Percentiles rank a stretch among this genome's conserved stretches.
phyloP scores from a whole-genome alignment of 2,888 invertebrate species.

The Stictocephala bisonia region DNA sequence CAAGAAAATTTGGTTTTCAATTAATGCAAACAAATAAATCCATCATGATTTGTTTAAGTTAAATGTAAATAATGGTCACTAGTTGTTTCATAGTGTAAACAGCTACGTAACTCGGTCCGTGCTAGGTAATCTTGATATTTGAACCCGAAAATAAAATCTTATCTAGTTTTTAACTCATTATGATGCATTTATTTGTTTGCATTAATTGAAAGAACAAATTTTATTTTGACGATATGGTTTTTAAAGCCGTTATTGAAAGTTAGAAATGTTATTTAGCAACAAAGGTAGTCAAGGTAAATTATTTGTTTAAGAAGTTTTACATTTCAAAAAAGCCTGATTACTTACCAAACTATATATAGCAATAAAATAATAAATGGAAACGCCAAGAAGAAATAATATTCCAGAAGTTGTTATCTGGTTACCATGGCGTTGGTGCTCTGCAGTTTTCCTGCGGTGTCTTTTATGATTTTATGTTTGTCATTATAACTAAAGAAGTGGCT shows the following conservation, averaged over 20 bases:
- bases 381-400: background rate
- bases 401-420: background rate
- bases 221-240: too few species aligned
- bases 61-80: too few species aligned
- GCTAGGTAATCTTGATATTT: too few species aligned
- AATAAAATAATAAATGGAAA: conserved; percentile 64
- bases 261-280: background rate
- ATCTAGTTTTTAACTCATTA: conserved; percentile 71
- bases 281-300: background rate
- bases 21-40: background rate
- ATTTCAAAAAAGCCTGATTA: too few species aligned
- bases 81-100: too few species aligned
- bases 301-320: too few species aligned
- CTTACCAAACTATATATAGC: too few species aligned
- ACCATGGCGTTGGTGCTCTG: conserved; percentile 67
- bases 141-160: too few species aligned
- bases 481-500: conserved; percentile 67
- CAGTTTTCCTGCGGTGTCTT: conserved; percentile 77
- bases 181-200: background rate
- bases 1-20: background rate
- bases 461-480: conserved; percentile 76
- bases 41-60: background rate
- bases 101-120: too few species aligned
- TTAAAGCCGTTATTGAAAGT: too few species aligned
- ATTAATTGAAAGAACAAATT: background rate